A percentile compares a stretch with the other conserved stretches of the same genome.
phyloP scores from a whole-genome alignment of 2,888 invertebrate species.

The Drosophila kuntzei region DNA sequence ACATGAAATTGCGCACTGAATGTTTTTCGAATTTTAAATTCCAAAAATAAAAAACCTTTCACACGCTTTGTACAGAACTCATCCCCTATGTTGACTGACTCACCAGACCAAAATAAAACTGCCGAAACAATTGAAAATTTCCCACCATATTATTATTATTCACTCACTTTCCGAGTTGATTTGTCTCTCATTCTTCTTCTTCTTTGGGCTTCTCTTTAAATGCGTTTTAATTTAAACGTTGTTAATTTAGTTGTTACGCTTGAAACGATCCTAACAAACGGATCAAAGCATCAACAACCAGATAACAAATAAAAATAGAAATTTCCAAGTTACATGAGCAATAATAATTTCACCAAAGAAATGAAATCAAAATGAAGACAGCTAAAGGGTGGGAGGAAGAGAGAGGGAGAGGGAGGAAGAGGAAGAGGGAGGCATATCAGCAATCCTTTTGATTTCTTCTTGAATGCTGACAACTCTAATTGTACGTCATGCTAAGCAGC shows the following conservation, averaged over 20 bases:
- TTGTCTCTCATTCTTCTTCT: constrained; percentile 12
- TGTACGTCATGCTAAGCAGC: constrained; percentile 40
- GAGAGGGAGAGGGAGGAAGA: too few relatives aligned
- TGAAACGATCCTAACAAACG: constrained; percentile 47
- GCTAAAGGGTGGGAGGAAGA: neutral
- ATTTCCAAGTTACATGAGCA: constrained; percentile 57
- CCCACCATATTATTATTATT: constrained; percentile 36
- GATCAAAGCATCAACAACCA: constrained; percentile 34
- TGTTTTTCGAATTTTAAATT: neutral
- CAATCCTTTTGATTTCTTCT: constrained; percentile 64
- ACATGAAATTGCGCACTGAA: constrained; percentile 36
- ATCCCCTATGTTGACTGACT: constrained; percentile 39
- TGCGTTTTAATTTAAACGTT: constrained; percentile 72
- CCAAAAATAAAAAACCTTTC: constrained; percentile 20
- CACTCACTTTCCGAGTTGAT: neutral
- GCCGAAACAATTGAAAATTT: constrained; percentile 43
- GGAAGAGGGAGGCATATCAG: neutral
- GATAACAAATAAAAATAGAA: constrained; percentile 43
- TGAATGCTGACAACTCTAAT: constrained; percentile 42
- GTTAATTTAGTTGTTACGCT: constrained; percentile 79
- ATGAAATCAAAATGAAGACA: constrained; percentile 48
- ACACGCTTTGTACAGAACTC: constrained; percentile 49
- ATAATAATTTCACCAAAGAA: constrained; percentile 51
- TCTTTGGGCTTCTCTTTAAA: constrained; percentile 30
- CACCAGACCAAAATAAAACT: constrained; percentile 21